phyloP scores from a whole-genome alignment of 2,888 invertebrate genomes.

The Dryococelus australis region DNA sequence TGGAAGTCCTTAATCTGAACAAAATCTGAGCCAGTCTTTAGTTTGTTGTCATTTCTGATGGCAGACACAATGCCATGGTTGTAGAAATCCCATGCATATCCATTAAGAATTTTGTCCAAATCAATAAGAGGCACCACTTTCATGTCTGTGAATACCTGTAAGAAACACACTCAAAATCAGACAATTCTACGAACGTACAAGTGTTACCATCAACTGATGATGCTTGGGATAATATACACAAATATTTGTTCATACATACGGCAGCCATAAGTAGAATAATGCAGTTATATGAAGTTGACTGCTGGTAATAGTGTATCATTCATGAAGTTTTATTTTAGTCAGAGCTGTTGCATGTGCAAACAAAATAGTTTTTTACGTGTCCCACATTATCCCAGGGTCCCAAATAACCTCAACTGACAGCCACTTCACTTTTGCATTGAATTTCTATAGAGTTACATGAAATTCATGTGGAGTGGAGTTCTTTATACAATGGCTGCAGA shows the following conservation, averaged over 20 bases:
- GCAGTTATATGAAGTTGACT: no score
- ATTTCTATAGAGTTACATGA: no score
- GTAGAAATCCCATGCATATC: conserved; percentile 39
- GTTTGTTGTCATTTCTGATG: conserved; percentile 32
- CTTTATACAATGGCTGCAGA: no score
- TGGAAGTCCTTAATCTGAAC: conserved; percentile 18
- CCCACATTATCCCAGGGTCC: no score
- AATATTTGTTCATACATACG: background rate
- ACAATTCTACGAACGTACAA: background rate
- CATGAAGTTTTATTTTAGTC: no score
- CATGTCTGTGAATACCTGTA: conserved; percentile 33
- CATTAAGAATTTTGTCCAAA: conserved; percentile 23
- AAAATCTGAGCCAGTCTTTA: conserved; percentile 32
- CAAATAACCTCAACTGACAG: no score
- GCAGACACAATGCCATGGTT: conserved; percentile 31
- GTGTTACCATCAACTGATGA: background rate
- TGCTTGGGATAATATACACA: background rate
- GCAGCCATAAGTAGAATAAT: no score
- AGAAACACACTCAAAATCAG: background rate
- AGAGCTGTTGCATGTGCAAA: no score
- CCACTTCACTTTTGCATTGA: no score
- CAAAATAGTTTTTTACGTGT: no score
- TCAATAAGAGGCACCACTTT: conserved; percentile 32
- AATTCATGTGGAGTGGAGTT: no score
- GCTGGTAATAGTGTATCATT: no score